phyloP scores from a whole-genome alignment of 2,113 vertebrate genomes.

The Australoheros scitulus region DNA sequence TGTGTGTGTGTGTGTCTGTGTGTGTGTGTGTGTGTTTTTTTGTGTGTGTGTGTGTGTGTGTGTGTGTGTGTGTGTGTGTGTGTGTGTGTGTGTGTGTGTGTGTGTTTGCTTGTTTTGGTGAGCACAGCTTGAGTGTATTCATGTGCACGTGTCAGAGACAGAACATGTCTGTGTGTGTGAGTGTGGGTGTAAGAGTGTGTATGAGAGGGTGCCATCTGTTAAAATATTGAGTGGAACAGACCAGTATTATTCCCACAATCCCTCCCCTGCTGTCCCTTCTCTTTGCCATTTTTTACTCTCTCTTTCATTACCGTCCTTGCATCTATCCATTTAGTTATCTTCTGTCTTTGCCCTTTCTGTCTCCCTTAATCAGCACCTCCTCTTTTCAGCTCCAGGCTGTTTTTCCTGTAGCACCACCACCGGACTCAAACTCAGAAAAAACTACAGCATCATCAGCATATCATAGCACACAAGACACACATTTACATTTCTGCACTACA shows the following conservation, averaged over 20 bases:
- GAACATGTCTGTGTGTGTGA: slow-evolving; percentile 10
- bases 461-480: neutral
- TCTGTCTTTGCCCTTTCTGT: neutral
- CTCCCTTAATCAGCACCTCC: neutral
- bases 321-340: neutral
- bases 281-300: slow-evolving; percentile 24
- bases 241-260: slow-evolving; percentile 65
- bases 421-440: neutral
- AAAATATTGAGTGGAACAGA: slow-evolving; percentile 64
- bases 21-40: no score
- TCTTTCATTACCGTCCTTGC: neutral
- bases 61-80: no score
- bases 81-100: slow-evolving; percentile 15
- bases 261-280: slow-evolving; percentile 57
- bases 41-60: no score
- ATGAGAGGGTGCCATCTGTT: slow-evolving; percentile 64
- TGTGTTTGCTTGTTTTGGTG: slow-evolving; percentile 39
- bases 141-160: slow-evolving; percentile 33
- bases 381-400: neutral
- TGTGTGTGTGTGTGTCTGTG: no score
- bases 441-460: slow-evolving; percentile 24
- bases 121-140: slow-evolving; percentile 6
- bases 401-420: neutral
- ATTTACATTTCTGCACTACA: slow-evolving; percentile 3
- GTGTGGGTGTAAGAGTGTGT: slow-evolving; percentile 28